These are phyloP conservation scores for Chironomus riparius DNA, from an alignment of 2,888 invertebrate genomes.

Conservation along the genomic window DNA sequence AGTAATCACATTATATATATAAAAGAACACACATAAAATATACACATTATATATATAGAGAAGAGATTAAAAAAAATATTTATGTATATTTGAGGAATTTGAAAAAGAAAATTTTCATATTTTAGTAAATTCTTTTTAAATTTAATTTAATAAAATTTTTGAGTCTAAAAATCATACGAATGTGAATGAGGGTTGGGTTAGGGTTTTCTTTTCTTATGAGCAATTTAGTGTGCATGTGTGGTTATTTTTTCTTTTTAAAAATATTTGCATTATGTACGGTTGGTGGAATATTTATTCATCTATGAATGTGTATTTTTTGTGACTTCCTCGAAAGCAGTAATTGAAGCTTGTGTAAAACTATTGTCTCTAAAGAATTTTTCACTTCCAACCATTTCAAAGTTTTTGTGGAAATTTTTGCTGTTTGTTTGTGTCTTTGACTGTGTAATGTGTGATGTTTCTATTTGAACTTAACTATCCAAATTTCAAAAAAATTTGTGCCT, in stretches of 20 bases:
- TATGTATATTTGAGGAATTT: neutral
- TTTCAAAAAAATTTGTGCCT: neutral
- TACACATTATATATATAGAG: neutral
- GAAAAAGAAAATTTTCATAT: conserved; percentile 10
- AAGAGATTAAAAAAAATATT: neutral
- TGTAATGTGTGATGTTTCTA: too few species aligned
- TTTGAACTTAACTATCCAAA: too few species aligned
- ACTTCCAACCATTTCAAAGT: too few species aligned
- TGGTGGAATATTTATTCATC: neutral
- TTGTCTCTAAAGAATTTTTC: too few species aligned
- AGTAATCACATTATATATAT: neutral
- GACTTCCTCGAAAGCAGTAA: neutral
- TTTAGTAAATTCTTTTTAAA: neutral
- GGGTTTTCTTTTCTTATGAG: neutral
- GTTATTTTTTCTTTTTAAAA: too few species aligned
- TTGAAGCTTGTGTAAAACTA: too few species aligned
- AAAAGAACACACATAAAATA: conserved; percentile 12
- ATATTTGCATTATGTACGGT: neutral
- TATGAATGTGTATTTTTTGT: neutral
- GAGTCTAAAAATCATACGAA: neutral
- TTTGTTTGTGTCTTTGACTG: too few species aligned
- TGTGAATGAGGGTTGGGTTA: neutral
- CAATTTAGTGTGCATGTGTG: neutral
- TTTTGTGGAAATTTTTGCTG: too few species aligned
- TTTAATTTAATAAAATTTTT: neutral